Conservation (phyloP, 2,113 vertebrate genomes). For the Ptyas mucosa region DNA sequence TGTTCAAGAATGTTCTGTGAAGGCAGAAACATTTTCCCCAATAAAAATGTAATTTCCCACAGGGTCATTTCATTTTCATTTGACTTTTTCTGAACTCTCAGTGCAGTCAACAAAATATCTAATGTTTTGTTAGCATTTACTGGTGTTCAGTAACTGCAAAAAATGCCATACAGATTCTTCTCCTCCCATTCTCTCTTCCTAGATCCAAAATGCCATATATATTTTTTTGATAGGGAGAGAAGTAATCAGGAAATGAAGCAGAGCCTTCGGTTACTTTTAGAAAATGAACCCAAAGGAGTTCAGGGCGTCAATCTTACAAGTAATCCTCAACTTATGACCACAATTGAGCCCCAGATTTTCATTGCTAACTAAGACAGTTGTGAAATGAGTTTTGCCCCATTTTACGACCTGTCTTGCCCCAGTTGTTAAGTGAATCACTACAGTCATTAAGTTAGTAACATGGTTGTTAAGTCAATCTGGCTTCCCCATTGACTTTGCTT, state of each 20-base stretch:
- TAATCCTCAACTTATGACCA: neutral
- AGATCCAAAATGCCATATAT: neutral
- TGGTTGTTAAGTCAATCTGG: too few relatives aligned
- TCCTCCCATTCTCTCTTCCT: neutral
- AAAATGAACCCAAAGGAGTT: neutral
- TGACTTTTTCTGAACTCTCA: conserved; percentile 7
- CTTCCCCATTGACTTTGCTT: too few relatives aligned
- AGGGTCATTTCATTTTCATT: conserved; percentile 24
- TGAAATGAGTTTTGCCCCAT: neutral
- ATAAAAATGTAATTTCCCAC: conserved; percentile 32
- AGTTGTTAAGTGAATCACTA: neutral
- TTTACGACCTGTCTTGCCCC: neutral
- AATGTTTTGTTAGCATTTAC: conserved; percentile 22
- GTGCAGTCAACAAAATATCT: conserved; percentile 4
- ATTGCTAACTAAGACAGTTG: neutral
- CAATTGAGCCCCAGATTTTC: neutral
- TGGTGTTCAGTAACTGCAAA: neutral
- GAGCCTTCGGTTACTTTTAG: neutral
- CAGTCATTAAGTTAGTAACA: too few relatives aligned
- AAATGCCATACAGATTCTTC: neutral
- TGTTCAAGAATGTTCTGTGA: neutral
- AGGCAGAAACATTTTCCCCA: conserved; percentile 12
- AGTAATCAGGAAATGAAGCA: neutral
- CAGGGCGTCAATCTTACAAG: neutral
- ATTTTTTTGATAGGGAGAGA: neutral